Conservation (phyloP, 2,113 vertebrate genomes). For the Rhinichthys klamathensis region DNA sequence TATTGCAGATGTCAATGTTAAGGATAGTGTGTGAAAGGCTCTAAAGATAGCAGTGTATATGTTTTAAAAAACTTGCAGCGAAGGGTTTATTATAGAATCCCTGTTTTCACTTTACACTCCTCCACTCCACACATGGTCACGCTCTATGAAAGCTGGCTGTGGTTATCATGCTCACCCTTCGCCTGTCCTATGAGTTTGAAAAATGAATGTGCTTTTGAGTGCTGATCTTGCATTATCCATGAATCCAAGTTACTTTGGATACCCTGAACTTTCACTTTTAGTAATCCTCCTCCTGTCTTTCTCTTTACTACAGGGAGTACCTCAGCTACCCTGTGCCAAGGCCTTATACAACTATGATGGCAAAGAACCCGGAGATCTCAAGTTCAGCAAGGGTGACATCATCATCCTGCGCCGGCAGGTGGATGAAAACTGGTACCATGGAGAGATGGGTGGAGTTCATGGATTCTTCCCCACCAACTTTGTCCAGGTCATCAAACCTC, state of each 20-base stretch:
- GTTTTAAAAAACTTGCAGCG: conserved; percentile 13
- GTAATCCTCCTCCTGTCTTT: not conserved
- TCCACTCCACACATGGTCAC: not conserved
- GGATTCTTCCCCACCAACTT: conserved; percentile 99
- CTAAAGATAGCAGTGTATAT: conserved; percentile 18
- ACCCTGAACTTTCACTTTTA: conserved; percentile 10
- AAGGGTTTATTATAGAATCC: not conserved
- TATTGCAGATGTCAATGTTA: not conserved
- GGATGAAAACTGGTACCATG: conserved; percentile 99
- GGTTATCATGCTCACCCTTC: conserved; percentile 12
- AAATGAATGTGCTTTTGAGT: conserved; percentile 51
- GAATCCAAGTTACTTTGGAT: conserved; percentile 44
- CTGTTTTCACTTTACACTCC: conserved; percentile 6
- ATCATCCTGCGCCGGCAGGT: conserved; percentile 97
- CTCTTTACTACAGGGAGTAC: conserved; percentile 78
- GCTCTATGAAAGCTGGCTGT: not conserved
- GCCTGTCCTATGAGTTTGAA: conserved; percentile 23
- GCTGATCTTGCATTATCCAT: conserved; percentile 57
- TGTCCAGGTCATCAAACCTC: conserved; percentile 96
- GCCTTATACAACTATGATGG: conserved; percentile 98
- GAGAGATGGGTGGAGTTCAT: conserved; percentile 92
- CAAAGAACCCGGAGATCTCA: conserved; percentile 96
- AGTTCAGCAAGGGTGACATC: conserved; percentile 96
- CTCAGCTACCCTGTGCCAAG: conserved; percentile 97
- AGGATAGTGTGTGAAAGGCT: conserved; percentile 24